Conservation (phyloP, 2,888 invertebrate species). For the Eremobia ochroleuca region DNA sequence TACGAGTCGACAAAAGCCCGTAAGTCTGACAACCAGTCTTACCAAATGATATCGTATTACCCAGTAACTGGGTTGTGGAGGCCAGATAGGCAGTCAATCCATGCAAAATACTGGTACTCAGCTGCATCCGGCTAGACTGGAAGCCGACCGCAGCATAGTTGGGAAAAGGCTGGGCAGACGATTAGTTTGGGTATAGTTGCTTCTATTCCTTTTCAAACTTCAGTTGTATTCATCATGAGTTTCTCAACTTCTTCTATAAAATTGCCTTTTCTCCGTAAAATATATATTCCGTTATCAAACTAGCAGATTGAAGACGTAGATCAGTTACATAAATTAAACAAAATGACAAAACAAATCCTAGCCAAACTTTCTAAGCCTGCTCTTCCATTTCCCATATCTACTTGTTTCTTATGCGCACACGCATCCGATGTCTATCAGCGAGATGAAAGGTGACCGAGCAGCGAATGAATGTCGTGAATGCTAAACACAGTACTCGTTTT, state of each 20-base stretch:
- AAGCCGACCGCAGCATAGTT: too few species aligned
- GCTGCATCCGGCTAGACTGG: too few species aligned
- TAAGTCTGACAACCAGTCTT: too few species aligned
- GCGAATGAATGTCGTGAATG: slow-evolving; percentile 58
- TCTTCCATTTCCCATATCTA: slow-evolving; percentile 68
- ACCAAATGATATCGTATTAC: too few species aligned
- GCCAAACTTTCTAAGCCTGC: slow-evolving; percentile 52
- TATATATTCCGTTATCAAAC: not conserved
- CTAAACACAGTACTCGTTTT: slow-evolving; percentile 64
- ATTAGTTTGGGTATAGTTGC: too few species aligned
- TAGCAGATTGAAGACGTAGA: not conserved
- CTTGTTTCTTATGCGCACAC: slow-evolving; percentile 68
- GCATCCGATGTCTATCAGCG: slow-evolving; percentile 72
- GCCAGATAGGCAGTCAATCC: too few species aligned
- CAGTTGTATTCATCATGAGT: too few species aligned
- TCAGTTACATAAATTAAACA: slow-evolving; percentile 41
- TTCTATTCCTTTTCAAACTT: too few species aligned
- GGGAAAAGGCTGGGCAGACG: too few species aligned
- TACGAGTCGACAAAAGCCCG: too few species aligned
- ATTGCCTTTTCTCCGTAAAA: not conserved
- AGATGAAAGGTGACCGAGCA: slow-evolving; percentile 74
- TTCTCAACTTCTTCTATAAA: not conserved
- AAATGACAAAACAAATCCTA: slow-evolving; percentile 39
- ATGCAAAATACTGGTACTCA: too few species aligned
- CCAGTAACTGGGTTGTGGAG: too few species aligned